A percentile compares a stretch with the other conserved stretches of the same genome.
Evolutionary conservation across 2,113 vertebrate genomes (phyloP).

Genomic region (Chloropsis hardwickii): DNA sequence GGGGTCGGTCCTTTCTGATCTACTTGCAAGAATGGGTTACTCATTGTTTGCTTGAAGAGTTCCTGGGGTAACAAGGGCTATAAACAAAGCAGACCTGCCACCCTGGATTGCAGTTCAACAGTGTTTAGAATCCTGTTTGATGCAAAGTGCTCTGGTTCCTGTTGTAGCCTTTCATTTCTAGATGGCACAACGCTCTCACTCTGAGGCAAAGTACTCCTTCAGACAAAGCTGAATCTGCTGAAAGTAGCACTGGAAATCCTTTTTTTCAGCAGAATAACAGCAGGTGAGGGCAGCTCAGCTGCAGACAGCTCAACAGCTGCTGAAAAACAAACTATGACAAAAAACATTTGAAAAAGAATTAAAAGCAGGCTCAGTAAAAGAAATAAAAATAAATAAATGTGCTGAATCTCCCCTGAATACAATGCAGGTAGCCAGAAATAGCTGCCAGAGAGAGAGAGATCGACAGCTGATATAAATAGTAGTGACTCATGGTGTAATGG

Average conservation of each 20-base stretch:
- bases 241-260: not conserved
- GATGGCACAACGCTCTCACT: not conserved
- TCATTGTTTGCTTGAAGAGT: not conserved
- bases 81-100: not conserved
- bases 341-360: not conserved
- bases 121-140: not conserved
- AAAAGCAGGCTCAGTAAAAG: not conserved
- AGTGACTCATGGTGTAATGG: conserved; percentile 17
- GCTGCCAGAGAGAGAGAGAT: not conserved
- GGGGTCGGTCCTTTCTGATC: not conserved
- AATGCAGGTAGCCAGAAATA: conserved; percentile 44
- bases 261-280: not conserved
- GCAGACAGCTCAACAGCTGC: not conserved
- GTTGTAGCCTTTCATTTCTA: conserved; percentile 3
- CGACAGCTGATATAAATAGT: conserved; percentile 36
- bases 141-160: conserved; percentile 5
- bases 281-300: not conserved
- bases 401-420: not conserved
- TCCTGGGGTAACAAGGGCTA: not conserved
- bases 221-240: conserved; percentile 1
- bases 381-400: not conserved
- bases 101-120: not conserved
- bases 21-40: not conserved
- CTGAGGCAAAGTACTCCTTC: not conserved
- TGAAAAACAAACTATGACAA: not conserved